A percentile compares a stretch with the other conserved stretches of the same genome.
Evolutionary conservation across 2,888 invertebrate species (phyloP).

Genomic region (Scaptomyza flava): DNA sequence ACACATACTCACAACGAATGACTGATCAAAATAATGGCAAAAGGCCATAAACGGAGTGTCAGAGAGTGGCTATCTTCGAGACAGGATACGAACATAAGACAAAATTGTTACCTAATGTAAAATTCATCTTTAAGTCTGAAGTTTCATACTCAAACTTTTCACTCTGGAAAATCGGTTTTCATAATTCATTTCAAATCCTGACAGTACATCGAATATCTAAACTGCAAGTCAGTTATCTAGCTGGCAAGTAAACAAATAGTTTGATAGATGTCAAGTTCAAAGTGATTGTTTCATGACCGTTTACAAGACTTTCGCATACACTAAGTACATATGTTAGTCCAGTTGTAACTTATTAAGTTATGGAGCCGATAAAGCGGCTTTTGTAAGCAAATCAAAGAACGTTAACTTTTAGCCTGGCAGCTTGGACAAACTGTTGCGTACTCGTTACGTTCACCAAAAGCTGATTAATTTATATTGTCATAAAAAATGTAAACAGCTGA

Average conservation of each 20-base stretch:
- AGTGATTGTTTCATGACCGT: neutral
- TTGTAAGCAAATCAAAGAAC: too few species aligned
- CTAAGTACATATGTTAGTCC: too few species aligned
- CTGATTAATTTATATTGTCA: too few species aligned
- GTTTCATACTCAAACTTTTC: neutral
- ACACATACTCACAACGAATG: slow-evolving; percentile 16
- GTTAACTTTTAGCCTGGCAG: too few species aligned
- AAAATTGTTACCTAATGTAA: too few species aligned
- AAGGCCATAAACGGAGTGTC: neutral
- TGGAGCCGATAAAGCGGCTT: too few species aligned
- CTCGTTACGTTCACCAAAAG: too few species aligned
- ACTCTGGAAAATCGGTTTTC: neutral
- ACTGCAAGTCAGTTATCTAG: neutral
- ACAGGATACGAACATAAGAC: too few species aligned
- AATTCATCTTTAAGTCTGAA: neutral
- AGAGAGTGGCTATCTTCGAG: neutral
- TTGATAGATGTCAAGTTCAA: slow-evolving; percentile 6
- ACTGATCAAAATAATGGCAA: slow-evolving; percentile 29
- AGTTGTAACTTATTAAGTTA: too few species aligned
- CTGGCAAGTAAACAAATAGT: slow-evolving; percentile 1
- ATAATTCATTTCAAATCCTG: neutral
- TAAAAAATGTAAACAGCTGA: too few species aligned
- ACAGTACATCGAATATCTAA: neutral
- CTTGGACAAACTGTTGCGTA: too few species aligned
- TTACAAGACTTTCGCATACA: neutral